Conservation (phyloP, 2,888 invertebrate genomes). For the Lepidocyrtinus sp. region DNA sequence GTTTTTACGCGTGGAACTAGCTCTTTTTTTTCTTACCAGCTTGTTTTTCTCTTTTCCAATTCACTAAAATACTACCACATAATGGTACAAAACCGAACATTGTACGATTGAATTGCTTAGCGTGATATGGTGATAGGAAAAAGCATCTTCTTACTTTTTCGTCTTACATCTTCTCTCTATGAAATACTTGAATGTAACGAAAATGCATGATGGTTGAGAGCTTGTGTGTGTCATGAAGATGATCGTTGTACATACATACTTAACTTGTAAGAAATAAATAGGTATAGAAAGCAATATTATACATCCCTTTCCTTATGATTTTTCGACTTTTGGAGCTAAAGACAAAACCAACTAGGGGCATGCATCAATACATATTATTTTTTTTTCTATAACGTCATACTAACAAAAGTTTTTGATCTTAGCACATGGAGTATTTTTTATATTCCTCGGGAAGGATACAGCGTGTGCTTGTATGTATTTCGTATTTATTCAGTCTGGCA, state of each 20-base stretch:
- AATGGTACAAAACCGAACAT: constrained; percentile 13
- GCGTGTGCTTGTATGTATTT: constrained; percentile 6
- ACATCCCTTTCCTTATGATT: constrained; percentile 10
- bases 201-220: not conserved
- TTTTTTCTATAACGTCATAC: not conserved
- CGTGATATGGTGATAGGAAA: not conserved
- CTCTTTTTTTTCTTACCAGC: constrained; percentile 29
- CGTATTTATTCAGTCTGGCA: not conserved
- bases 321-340: not conserved
- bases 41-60: constrained; percentile 1
- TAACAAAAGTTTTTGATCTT: not conserved
- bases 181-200: not conserved
- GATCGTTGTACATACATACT: constrained; percentile 9
- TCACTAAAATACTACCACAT: constrained; percentile 14
- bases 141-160: constrained; percentile 17
- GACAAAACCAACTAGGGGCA: not conserved
- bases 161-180: not conserved
- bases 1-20: constrained; percentile 5
- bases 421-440: constrained; percentile 4
- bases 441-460: constrained; percentile 7
- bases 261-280: constrained; percentile 6
- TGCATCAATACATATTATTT: not conserved
- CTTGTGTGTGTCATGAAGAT: not conserved
- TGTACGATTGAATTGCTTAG: constrained; percentile 40
- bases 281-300: not conserved